Base-by-base conservation (phyloP, 2,113 vertebrate species). In the Hirundichthys speculiger region DNA sequence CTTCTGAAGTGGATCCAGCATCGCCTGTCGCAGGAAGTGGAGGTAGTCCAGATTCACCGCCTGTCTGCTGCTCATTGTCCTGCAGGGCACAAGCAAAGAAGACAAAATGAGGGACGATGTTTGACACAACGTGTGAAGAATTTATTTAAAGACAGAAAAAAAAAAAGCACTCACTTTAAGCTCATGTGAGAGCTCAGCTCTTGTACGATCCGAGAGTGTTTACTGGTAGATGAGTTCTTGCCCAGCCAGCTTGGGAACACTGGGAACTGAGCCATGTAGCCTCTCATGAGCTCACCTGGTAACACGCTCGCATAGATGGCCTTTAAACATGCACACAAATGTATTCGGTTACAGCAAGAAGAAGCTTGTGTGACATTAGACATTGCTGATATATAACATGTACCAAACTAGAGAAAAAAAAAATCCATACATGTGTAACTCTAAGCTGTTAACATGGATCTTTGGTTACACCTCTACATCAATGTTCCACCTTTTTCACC, bases 261-360 rank as follows among this genome's bases (percentile, higher is more conserved):
- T 0, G 98, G 98, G 78, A 98, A 98, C 79, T 97, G 95, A 54
- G 88, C 90, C 96, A 99, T 96, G 84, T 95, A 93, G 13, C 97
- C 97, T 65, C 94, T 93, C 98, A 99, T 99, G 79, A 99, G 88
- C 84, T 99, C 98, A 4, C 98, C 98, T 0, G 97, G 98, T 51
- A 99, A 87, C 83, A 99, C 97, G 0, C 98, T 99, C 27, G 97
- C 95, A 72, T 97, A 99, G 87, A 99, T 91, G 39, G 96, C 97
- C 98, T 99, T 74, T 43, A 40, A 63, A 60, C 55, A 51, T n/a
- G 46, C 21, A 58, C 41, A 67, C 15, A 55, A 34, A 65, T 20
- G n/a, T n/a, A n/a, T n/a, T n/a, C n/a, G n/a, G n/a, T n/a, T n/a
- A n/a, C n/a, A n/a, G n/a, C n/a, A n/a, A n/a, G n/a, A n/a, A n/a